Conservation (phyloP, 1,140 invertebrate genomes). For the Semibalanus balanoides region DNA sequence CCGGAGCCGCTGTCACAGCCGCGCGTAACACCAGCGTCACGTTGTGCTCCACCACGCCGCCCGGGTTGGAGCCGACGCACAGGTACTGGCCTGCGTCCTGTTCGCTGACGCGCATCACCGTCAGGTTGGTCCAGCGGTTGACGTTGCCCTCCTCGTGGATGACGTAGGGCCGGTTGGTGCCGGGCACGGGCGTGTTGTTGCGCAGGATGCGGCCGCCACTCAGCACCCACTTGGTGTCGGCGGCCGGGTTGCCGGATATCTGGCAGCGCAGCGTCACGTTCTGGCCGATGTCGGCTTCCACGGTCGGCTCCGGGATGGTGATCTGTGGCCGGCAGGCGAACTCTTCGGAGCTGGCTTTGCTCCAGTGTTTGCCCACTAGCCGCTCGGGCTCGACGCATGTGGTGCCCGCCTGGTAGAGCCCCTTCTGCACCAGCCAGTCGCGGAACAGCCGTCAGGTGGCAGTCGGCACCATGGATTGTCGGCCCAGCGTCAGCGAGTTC, state of each 20-base stretch:
- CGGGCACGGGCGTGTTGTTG: slow-evolving; percentile 27
- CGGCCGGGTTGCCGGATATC: slow-evolving; percentile 64
- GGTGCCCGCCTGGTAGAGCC: slow-evolving; percentile 48
- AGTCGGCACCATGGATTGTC: slow-evolving; percentile 79
- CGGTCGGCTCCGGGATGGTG: slow-evolving; percentile 38
- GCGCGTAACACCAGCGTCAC: slow-evolving; percentile 47
- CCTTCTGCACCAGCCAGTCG: slow-evolving; percentile 53
- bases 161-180: slow-evolving; percentile 16
- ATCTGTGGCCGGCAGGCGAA: slow-evolving; percentile 60
- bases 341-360: slow-evolving; percentile 44
- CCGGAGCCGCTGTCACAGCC: slow-evolving; percentile 45
- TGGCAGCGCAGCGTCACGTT: slow-evolving; percentile 68
- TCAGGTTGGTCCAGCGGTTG: slow-evolving; percentile 57
- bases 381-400: slow-evolving; percentile 43
- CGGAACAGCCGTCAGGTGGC: slow-evolving; percentile 62
- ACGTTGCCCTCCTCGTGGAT: slow-evolving; percentile 25
- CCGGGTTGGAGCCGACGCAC: slow-evolving; percentile 64
- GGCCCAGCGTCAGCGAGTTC: slow-evolving; percentile 59
- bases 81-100: slow-evolving; percentile 71
- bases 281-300: slow-evolving; percentile 52
- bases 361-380: slow-evolving; percentile 45
- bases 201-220: slow-evolving; percentile 47
- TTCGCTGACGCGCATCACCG: slow-evolving; percentile 47
- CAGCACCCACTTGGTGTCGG: slow-evolving; percentile 61
- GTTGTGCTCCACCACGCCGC: slow-evolving; percentile 50